phyloP scores from a whole-genome alignment of 2,888 invertebrate genomes.

The Gerris lacustris region DNA sequence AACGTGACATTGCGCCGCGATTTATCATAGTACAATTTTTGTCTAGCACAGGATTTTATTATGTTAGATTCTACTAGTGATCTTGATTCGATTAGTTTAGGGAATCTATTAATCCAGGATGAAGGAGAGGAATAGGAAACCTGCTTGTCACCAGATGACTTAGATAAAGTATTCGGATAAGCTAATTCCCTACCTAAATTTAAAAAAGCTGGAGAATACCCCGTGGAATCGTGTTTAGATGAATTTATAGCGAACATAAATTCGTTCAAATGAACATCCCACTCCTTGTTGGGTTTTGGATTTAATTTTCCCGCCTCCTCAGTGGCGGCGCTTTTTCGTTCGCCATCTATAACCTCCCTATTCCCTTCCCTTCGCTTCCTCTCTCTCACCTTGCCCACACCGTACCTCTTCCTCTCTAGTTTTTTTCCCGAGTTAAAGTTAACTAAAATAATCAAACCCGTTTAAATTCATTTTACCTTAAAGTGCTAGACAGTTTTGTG shows the following conservation, averaged over 20 bases:
- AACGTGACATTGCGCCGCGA: slow-evolving; percentile 8
- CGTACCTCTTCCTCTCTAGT: no score
- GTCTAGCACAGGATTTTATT: slow-evolving; percentile 8
- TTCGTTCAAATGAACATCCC: slow-evolving; percentile 28
- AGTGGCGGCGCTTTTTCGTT: no score
- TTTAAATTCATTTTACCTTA: no score
- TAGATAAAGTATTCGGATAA: background rate
- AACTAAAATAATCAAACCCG: slow-evolving; percentile 33
- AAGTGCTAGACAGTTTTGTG: slow-evolving; percentile 34
- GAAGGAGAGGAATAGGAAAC: background rate
- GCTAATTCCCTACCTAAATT: slow-evolving; percentile 17
- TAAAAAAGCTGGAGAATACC: slow-evolving; percentile 29
- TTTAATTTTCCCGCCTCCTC: no score
- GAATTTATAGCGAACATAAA: slow-evolving; percentile 29
- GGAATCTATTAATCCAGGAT: slow-evolving; percentile 7
- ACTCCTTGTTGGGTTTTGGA: slow-evolving; percentile 28
- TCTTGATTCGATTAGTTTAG: slow-evolving; percentile 6
- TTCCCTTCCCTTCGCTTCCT: no score
- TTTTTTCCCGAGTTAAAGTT: slow-evolving; percentile 31
- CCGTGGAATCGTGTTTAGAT: slow-evolving; percentile 26
- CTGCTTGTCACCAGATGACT: background rate
- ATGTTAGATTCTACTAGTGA: slow-evolving; percentile 11
- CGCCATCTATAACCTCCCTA: no score
- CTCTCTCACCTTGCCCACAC: no score
- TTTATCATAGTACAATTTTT: slow-evolving; percentile 10